Evolutionary conservation across 1,140 invertebrate species (phyloP).

Genomic region (Halictus rubicundus): DNA sequence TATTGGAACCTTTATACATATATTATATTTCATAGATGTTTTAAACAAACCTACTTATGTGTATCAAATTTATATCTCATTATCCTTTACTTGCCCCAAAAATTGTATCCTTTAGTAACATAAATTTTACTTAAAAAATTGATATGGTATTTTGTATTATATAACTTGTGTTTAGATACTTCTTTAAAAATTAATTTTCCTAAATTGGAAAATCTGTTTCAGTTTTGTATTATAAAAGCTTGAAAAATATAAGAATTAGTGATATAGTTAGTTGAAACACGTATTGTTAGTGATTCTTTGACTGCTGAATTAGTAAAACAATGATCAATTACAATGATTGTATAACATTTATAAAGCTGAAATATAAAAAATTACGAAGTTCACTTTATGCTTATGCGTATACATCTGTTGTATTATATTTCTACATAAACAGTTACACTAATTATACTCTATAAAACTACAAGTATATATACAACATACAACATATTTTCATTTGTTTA

Average conservation of each 20-base stretch:
- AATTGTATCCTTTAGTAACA: background rate
- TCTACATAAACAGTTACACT: background rate
- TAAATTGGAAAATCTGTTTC: background rate
- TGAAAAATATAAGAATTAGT: background rate
- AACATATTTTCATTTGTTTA: background rate
- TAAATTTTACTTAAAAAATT: background rate
- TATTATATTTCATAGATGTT: conserved; percentile 3
- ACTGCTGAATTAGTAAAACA: background rate
- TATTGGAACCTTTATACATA: conserved; percentile 3
- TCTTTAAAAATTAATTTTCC: background rate
- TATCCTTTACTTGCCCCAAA: background rate
- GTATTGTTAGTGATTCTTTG: background rate
- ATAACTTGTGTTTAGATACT: background rate
- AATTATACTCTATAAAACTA: background rate
- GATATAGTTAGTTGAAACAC: background rate
- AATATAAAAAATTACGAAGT: background rate
- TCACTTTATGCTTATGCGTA: background rate
- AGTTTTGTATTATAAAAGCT: background rate
- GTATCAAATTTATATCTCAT: background rate
- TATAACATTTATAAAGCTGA: background rate
- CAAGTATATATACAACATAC: background rate
- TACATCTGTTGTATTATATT: conserved; percentile 1
- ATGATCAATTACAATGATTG: background rate
- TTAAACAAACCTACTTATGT: background rate
- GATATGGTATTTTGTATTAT: background rate